Conservation (phyloP, 2,797 vertebrate species). For the Acipenser oxyrinchus region DNA sequence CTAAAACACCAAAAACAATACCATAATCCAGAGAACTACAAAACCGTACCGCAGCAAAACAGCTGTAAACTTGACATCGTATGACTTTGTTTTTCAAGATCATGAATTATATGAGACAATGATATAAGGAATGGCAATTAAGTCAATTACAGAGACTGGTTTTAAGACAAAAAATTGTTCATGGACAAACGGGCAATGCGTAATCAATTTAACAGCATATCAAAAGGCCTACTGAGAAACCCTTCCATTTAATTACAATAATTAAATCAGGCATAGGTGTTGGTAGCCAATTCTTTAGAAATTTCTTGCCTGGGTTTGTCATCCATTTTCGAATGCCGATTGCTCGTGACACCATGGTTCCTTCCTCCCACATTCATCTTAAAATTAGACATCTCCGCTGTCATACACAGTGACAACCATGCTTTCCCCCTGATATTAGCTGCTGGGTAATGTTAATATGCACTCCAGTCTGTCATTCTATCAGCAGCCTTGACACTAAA, state of each 20-base stretch:
- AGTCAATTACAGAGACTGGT: too few relatives aligned
- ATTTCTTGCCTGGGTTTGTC: background rate
- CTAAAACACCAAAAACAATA: too few relatives aligned
- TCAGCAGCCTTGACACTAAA: constrained; percentile 19
- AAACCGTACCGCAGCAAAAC: too few relatives aligned
- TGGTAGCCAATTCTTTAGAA: background rate
- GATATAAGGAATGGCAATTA: too few relatives aligned
- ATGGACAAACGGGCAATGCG: background rate
- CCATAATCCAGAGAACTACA: too few relatives aligned
- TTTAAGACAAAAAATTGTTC: background rate
- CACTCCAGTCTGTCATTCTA: constrained; percentile 27
- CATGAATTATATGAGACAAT: too few relatives aligned
- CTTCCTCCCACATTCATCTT: constrained; percentile 18
- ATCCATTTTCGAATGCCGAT: constrained; percentile 6
- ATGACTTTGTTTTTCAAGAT: too few relatives aligned
- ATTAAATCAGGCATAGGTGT: constrained; percentile 3
- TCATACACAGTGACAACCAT: constrained; percentile 16
- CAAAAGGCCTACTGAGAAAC: background rate
- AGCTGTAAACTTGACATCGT: too few relatives aligned
- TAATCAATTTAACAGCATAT: background rate
- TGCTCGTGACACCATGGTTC: background rate
- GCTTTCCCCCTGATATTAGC: constrained; percentile 24
- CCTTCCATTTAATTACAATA: background rate
- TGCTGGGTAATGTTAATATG: constrained; percentile 7
- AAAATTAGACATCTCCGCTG: constrained; percentile 19